Base-by-base conservation (phyloP, 1,140 invertebrate species). In the Stratiolaelaps scimitus region DNA sequence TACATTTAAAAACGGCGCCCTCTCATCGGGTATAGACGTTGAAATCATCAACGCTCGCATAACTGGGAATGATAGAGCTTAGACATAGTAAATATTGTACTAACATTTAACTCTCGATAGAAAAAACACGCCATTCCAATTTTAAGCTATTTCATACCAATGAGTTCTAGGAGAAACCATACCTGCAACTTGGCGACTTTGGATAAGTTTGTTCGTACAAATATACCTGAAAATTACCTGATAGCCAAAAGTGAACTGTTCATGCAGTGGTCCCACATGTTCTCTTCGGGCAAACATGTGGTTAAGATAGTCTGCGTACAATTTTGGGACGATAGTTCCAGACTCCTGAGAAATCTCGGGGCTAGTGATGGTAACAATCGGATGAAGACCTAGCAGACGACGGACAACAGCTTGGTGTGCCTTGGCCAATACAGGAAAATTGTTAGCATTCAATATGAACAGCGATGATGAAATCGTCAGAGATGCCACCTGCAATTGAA, bases 281-380 rank as follows among this genome's bases (percentile, higher is more conserved):
- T 29, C 53, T 34, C 53, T 60, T 60, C 34, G 53, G 26, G 53
- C 53, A 10, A 60, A 60, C 53, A 60, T 60, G 53, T 60, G 53
- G 20, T 60, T 60, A 15, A 60, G 17, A 26, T 60, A 60, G 20
- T 60, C 53, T 15, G 53, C 53, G 53, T 20, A 60, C 26, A 60
- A 23, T 34, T 60, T 60, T 23, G 53, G 53, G 26, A 29, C 26
- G 15, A 60, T 17, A 2, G 53, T 34, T 1, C 13, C 34, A 19
- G 15, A 15, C 6, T 23, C 23, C 26, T 17, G 1, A 1, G 23
- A 20, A 26, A 60, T 15, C 6, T 60, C 53, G 10, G 34, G 10
- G 34, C 10, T 40, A n/a, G 53, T 60, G 4, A 60, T 17, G 15
- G 20, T 34, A 20, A 60, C 34, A 15, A 60, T 34, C 5, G 53